A percentile compares a stretch with the other conserved stretches of the same genome.
Conservation (phyloP, 2,113 vertebrate species). For the Periophthalmodon schlosseri region DNA sequence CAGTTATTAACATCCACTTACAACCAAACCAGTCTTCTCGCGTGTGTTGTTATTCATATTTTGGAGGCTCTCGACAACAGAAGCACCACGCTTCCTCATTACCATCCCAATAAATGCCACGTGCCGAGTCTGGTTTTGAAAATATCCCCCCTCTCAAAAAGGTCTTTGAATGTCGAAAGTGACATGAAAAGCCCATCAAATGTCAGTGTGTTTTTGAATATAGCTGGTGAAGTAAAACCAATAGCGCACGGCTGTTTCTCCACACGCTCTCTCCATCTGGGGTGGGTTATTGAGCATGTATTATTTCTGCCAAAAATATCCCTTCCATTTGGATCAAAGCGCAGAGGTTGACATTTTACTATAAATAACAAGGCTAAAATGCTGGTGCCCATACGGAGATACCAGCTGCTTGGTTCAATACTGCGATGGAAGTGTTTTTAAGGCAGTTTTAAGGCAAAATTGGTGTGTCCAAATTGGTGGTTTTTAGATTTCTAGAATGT, state of each 20-base stretch:
- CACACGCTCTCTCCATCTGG: constrained; percentile 11
- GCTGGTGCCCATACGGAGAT: constrained; percentile 1
- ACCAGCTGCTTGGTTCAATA: constrained; percentile 7
- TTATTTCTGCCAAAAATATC: constrained; percentile 56
- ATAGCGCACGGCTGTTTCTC: constrained; percentile 9
- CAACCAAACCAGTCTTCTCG: constrained; percentile 12
- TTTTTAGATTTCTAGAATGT: too few relatives aligned
- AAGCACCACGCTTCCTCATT: constrained; percentile 33
- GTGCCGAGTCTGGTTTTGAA: constrained; percentile 37
- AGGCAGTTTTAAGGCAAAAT: background rate
- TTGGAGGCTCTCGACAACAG: constrained; percentile 26
- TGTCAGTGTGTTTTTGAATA: constrained; percentile 40
- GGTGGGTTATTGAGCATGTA: constrained; percentile 9
- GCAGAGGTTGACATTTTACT: constrained; percentile 37
- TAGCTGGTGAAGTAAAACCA: constrained; percentile 10
- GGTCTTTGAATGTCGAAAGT: constrained; percentile 60
- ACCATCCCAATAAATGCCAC: constrained; percentile 60
- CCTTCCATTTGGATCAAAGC: constrained; percentile 48
- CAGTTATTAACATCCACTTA: background rate
- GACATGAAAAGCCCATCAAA: constrained; percentile 63
- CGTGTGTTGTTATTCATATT: constrained; percentile 30
- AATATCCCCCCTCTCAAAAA: constrained; percentile 44
- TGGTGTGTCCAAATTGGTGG: background rate
- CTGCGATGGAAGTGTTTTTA: background rate
- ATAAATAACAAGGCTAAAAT: constrained; percentile 42